Evolutionary conservation across 2,113 vertebrate genomes (phyloP), one percentile per base, ranked within the genome.

Genomic region (Epinephelus moara): DNA sequence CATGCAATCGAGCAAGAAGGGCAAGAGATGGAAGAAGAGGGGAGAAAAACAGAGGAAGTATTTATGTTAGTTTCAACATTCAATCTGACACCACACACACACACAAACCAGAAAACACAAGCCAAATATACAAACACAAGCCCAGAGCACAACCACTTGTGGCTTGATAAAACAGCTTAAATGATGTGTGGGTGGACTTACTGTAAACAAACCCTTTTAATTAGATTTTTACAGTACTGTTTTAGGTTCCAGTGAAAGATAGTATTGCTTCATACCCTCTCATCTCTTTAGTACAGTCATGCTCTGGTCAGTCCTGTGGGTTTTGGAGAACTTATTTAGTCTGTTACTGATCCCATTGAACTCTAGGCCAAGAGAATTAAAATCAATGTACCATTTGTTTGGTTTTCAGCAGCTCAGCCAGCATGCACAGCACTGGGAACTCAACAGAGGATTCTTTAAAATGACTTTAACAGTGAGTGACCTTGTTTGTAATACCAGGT

Each of bases 121-220:
- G 62, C 80, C 82, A 89, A 88, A 88, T 73, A 90, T 81, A 84
- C 56, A 80, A 72, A 83, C 62, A 55, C 37, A 66, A 66, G 71
- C 67, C 77, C 2, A 1, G 70, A 81, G 80, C 85, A 82, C 56
- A 88, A 85, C 88, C 87, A 88, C 88, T 87, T 90, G 87, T 81
- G 85, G 86, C 64, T 86, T 85, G 82, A 82, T 89, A 70, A 87
- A 92, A 75, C 75, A 76, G 72, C 72, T 91, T 92, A 81, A 91
- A 93, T 83, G 75, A 93, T 76, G 80, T 87, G 86, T 82, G 86
- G 86, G 80, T 66, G 52, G 70, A 86, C 56, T 88, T 52, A 88
- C 85, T 89, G 89, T 91, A 91, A 91, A 93, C 79, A 92, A 88
- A 89, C 55, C 50, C 64, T 85, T 89, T 89, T 86, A 87, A 93